Evolutionary conservation across 2,113 vertebrate species (phyloP).

Genomic region (Ciconia maguari): DNA sequence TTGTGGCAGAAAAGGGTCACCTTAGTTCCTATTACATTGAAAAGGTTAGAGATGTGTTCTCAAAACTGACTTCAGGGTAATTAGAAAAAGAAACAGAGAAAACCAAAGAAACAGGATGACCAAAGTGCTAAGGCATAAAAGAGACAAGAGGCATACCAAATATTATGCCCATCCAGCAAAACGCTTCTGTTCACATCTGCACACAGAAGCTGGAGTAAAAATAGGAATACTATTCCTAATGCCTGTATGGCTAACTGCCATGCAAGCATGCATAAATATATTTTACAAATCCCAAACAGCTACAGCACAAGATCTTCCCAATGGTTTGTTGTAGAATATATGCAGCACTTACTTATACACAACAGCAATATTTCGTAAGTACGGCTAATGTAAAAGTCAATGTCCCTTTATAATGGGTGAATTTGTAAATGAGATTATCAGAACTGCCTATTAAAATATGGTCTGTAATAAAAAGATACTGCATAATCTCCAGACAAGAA

Average conservation of each 20-base stretch:
- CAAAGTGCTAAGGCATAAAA: background rate
- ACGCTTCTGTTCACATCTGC: background rate
- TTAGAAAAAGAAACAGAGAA: conserved; percentile 16
- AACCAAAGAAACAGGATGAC: background rate
- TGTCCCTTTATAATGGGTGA: background rate
- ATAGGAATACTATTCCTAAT: background rate
- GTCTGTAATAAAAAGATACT: background rate
- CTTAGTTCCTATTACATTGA: conserved; percentile 1
- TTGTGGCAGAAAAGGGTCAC: background rate
- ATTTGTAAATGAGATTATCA: conserved; percentile 34
- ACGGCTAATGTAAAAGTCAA: conserved; percentile 27
- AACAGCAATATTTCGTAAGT: background rate
- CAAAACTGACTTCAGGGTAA: background rate
- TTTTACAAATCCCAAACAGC: background rate
- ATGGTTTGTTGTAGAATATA: background rate
- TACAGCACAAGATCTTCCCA: background rate
- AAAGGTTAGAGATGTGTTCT: conserved; percentile 4
- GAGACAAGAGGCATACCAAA: background rate
- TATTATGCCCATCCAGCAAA: background rate
- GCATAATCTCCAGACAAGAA: background rate
- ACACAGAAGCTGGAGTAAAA: background rate
- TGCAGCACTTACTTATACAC: background rate
- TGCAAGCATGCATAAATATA: background rate
- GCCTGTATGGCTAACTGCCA: background rate
- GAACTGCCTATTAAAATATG: conserved; percentile 16